Evolutionary conservation across 2,113 vertebrate genomes (phyloP), one percentile per base, ranked within the genome.

Genomic region (Eudyptes chrysolophus): DNA sequence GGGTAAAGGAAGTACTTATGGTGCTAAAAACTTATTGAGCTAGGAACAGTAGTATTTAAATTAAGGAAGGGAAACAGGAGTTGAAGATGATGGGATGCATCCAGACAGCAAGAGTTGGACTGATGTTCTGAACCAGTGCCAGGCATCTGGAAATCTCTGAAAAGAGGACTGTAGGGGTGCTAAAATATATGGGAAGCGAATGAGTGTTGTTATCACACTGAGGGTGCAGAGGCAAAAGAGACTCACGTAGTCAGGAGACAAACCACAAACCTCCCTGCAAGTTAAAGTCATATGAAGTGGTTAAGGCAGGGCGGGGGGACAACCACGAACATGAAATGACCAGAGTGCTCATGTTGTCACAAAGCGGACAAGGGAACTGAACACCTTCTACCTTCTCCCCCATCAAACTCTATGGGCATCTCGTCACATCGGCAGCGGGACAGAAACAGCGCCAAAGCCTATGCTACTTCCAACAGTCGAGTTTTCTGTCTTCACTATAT

Each of bases 381-480:
- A 44, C 4, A 66, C 4, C 14, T 52, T 34, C 32, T 20, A 5
- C 8, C 6, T 69, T 46, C 19, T 27, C 30, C 32, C 44, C 19
- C 24, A 62, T 66, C 55, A 58, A 13, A 38, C 20, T 75, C 21
- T 42, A 13, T 0, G 6, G 42, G 4, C 13, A n/a, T 29, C 17
- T 84, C 7, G 4, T 54, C 29, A 32, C 16, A 36, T 3, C 1
- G 2, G 9, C 32, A 86, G 62, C 2, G 7, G 29, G 27, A n/a
- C 48, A 93, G 57, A 70, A 58, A 38, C 12, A 27, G 27, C 1
- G 0, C 21, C 60, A 16, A 17, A 34, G 42, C 3, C 40, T 60
- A 0, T 16, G 27, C 13, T 75, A 2, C 42, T 68, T 71, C 12
- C 29, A 55, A 6, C 7, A 2, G 13, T 40, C 38, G 19, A 2